These are phyloP conservation scores for Brachionus calyciflorus DNA, from an alignment of 1,140 invertebrate species.

Conservation along the genomic window DNA sequence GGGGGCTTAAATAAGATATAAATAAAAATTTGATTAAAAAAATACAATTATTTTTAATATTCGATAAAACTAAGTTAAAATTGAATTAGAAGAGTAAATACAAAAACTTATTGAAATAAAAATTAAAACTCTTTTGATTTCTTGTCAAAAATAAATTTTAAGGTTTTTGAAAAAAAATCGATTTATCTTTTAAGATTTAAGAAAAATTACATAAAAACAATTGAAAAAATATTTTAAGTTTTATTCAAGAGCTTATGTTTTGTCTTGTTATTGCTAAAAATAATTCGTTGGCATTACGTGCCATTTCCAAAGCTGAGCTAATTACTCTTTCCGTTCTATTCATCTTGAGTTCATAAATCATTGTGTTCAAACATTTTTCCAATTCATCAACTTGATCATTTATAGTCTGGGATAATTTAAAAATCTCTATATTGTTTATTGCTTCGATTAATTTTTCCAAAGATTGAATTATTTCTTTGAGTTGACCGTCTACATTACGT, in stretches of 20 bases:
- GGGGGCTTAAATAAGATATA: too few relatives aligned
- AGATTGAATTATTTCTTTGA: slow-evolving; percentile 35
- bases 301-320: background rate
- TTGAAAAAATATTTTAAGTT: background rate
- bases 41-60: background rate
- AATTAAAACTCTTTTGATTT: too few relatives aligned
- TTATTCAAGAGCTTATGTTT: background rate
- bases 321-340: slow-evolving; percentile 35
- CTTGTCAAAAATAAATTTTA: too few relatives aligned
- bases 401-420: background rate
- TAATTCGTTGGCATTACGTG: slow-evolving; percentile 12
- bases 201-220: too few relatives aligned
- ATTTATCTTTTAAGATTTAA: too few relatives aligned
- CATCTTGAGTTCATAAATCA: slow-evolving; percentile 33
- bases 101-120: slow-evolving; percentile 37
- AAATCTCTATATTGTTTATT: background rate
- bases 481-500: slow-evolving; percentile 10
- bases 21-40: slow-evolving; percentile 15
- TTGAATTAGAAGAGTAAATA: slow-evolving; percentile 37
- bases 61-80: slow-evolving; percentile 20
- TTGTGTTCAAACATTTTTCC: slow-evolving; percentile 19
- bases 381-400: slow-evolving; percentile 30
- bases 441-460: slow-evolving; percentile 24
- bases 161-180: too few relatives aligned
- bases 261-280: slow-evolving; percentile 19